Conservation (phyloP, 2,113 vertebrate genomes). For the Phaetusa simplex region DNA sequence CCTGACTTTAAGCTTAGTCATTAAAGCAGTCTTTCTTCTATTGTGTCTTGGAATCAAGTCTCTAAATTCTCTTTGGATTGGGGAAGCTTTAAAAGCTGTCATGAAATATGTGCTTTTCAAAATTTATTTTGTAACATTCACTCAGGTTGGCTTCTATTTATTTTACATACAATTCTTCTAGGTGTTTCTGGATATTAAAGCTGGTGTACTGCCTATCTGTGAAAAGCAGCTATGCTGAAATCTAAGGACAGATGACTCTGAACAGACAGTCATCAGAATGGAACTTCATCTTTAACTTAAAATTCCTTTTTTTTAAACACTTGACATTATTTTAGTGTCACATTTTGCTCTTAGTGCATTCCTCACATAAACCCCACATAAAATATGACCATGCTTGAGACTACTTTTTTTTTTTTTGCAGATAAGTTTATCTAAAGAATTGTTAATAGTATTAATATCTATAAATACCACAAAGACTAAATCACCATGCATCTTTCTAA, state of each 20-base stretch:
- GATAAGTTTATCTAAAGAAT: not conserved
- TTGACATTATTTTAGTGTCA: not conserved
- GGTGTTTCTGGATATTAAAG: not conserved
- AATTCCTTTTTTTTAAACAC: not conserved
- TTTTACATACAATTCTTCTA: not conserved
- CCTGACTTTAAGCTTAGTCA: not conserved
- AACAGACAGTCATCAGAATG: not conserved
- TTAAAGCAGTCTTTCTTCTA: not conserved
- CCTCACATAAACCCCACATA: not conserved
- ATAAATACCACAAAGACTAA: not conserved
- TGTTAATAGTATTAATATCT: not conserved
- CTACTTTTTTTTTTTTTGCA: not conserved
- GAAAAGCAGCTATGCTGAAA: not conserved
- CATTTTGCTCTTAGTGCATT: not conserved
- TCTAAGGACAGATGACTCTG: not conserved
- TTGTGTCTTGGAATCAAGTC: not conserved
- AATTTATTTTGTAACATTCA: not conserved
- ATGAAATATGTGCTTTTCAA: not conserved
- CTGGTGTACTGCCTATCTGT: not conserved
- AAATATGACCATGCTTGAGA: accelerated
- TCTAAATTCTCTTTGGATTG: not conserved
- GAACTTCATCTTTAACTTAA: not conserved
- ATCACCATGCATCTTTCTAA: not conserved
- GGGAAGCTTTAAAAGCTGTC: not conserved
- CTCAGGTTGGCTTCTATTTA: not conserved